A percentile compares a stretch with the other conserved stretches of the same genome.
phyloP scores from a whole-genome alignment of 1,140 invertebrate genomes.

The Listronotus bonariensis region DNA sequence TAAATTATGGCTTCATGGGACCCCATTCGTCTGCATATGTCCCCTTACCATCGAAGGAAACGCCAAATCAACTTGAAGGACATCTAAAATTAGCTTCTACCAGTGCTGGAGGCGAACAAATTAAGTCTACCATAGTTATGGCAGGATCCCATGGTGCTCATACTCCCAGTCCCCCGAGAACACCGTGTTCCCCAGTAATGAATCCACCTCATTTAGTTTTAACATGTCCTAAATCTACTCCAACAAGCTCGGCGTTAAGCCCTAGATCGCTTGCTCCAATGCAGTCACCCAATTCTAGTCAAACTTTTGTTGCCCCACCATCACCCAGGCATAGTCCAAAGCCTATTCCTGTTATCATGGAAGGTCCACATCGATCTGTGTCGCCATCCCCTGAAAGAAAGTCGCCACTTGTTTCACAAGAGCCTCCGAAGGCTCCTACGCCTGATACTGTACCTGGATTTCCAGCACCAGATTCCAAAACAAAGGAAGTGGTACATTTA shows the following conservation, averaged over 20 bases:
- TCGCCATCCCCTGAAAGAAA: background rate
- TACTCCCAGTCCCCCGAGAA: background rate
- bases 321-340: constrained; percentile 11
- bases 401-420: background rate
- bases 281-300: constrained; percentile 5
- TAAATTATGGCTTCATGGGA: constrained; percentile 28
- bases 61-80: constrained; percentile 3
- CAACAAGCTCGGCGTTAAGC: background rate
- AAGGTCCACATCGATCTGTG: background rate
- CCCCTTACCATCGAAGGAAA: constrained; percentile 27
- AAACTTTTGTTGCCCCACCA: constrained; percentile 1
- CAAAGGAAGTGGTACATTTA: constrained; percentile 5
- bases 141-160: constrained; percentile 9
- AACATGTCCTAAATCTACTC: background rate
- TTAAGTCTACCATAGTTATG: constrained; percentile 5
- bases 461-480: background rate
- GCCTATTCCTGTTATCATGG: constrained; percentile 10
- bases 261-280: background rate
- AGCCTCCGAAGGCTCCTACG: background rate
- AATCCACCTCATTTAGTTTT: constrained; percentile 18
- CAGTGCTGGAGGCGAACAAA: background rate
- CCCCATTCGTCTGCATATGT: constrained; percentile 25
- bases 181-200: constrained; percentile 2
- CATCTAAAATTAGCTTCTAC: background rate
- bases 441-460: background rate